Evolutionary conservation across 2,888 invertebrate species (phyloP).

Genomic region (Sceliomorpha sp.): DNA sequence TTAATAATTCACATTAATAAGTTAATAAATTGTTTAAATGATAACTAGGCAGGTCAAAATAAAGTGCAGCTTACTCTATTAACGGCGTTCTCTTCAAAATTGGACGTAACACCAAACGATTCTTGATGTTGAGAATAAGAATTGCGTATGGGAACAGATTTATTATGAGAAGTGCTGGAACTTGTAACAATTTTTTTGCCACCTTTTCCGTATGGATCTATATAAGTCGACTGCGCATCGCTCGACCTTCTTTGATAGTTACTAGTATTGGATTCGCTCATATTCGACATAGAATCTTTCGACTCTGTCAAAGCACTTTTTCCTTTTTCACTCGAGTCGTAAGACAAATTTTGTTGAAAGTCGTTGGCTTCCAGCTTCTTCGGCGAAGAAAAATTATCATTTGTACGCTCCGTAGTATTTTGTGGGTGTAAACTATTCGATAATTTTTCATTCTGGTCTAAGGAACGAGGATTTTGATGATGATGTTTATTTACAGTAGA

Average conservation of each 20-base stretch:
- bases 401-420: slow-evolving; percentile 33
- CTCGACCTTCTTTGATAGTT: slow-evolving; percentile 66
- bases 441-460: slow-evolving; percentile 52
- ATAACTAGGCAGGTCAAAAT: too few relatives aligned
- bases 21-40: too few relatives aligned
- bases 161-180: slow-evolving; percentile 56
- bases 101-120: slow-evolving; percentile 67
- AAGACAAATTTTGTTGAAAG: slow-evolving; percentile 44
- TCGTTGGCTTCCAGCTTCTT: slow-evolving; percentile 56
- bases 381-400: slow-evolving; percentile 50
- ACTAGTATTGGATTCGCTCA: slow-evolving; percentile 48
- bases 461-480: slow-evolving; percentile 32
- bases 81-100: slow-evolving; percentile 68
- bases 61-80: slow-evolving; percentile 65
- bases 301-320: slow-evolving; percentile 31
- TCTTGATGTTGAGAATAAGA: slow-evolving; percentile 64
- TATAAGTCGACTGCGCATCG: slow-evolving; percentile 58
- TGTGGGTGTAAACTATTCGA: slow-evolving; percentile 20
- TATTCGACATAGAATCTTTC: slow-evolving; percentile 37
- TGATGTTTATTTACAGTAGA: slow-evolving; percentile 23
- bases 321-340: slow-evolving; percentile 35
- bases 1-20: not conserved
- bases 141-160: slow-evolving; percentile 53
- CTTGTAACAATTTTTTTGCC: slow-evolving; percentile 52
- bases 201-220: slow-evolving; percentile 66